Evolutionary conservation across 1,140 invertebrate species (phyloP).

Genomic region (Zaprionus lachaisei): DNA sequence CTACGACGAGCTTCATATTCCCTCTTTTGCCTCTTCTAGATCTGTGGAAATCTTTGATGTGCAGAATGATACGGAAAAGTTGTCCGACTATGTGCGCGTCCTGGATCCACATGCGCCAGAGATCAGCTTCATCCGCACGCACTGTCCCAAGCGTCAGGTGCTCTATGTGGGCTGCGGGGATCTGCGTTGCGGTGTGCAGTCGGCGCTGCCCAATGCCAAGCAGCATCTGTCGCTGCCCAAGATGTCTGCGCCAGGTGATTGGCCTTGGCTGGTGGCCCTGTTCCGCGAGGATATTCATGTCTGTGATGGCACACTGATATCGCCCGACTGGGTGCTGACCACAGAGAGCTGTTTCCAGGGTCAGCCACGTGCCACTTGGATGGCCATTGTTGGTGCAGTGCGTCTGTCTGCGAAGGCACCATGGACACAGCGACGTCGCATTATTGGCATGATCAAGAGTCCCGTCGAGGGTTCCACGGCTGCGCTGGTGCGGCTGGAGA

Average conservation of each 20-base stretch:
- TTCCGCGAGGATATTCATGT: conserved; percentile 93
- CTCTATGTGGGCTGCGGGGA: conserved; percentile 91
- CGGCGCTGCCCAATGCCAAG: conserved; percentile 86
- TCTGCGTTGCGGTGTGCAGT: conserved; percentile 91
- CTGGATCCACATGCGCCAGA: conserved; percentile 91
- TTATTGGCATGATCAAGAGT: conserved; percentile 94
- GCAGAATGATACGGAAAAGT: conserved; percentile 85
- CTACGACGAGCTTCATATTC: neutral
- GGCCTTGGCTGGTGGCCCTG: conserved; percentile 95
- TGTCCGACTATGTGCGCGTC: conserved; percentile 90
- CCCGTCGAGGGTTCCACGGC: conserved; percentile 94
- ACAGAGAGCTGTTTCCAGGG: conserved; percentile 96
- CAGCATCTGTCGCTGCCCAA: conserved; percentile 86
- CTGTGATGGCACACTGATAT: conserved; percentile 93
- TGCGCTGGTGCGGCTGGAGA: conserved; percentile 92
- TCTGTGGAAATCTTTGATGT: conserved; percentile 87
- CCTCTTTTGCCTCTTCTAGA: conserved; percentile 48
- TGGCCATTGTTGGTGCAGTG: conserved; percentile 90
- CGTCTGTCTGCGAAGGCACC: conserved; percentile 91
- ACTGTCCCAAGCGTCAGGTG: conserved; percentile 91
- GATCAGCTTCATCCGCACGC: conserved; percentile 91
- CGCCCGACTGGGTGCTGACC: conserved; percentile 92
- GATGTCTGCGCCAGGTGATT: conserved; percentile 91
- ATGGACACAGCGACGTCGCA: conserved; percentile 93
- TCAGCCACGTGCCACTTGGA: conserved; percentile 94